Evolutionary conservation across 2,797 vertebrate genomes (phyloP), one percentile per base, ranked within the genome.

Genomic region (Spheniscus humboldti): DNA sequence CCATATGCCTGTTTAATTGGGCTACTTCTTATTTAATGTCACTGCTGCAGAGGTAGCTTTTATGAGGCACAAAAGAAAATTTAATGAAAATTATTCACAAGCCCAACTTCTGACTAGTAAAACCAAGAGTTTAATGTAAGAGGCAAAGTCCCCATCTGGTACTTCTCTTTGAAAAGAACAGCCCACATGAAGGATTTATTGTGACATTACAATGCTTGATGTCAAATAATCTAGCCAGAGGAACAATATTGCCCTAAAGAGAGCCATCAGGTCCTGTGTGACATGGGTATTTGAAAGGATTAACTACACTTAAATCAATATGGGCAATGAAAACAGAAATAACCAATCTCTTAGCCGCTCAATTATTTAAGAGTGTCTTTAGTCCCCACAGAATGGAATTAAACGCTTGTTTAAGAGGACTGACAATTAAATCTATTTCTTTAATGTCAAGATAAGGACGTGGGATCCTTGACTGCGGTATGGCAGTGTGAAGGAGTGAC

Each of bases 221-320:
- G 97, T 97, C 97, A 97, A 97, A 98, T 98, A 98, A 98, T 98
- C 97, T 94, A 96, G 96, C 96, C 94, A 94, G 97, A 96, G 97
- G 97, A 98, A 94, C 89, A 67, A 97, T 98, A 98, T 98, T 98
- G 98, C 97, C 97, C 90, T 97, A 98, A 96, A 98, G 98, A 98
- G 98, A 98, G 98, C 97, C 98, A 96, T 97, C 97, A 98, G 98
- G 97, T 96, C 97, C 94, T 97, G 89, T 98, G 96, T 96, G 97
- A 97, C 97, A 97, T 92, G 98, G 97, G 97, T 96, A 96, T 95
- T 97, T 97, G 98, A 98, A 97, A 96, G 98, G 98, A 98, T 98
- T 98, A 98, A 98, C 98, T 96, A 95, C 97, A 95, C 97, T 97
- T 97, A 98, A 98, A 98, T 98, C 98, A 98, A 98, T 98, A 98